A percentile compares a stretch with the other conserved stretches of the same genome.
Evolutionary conservation across 37 sponge, comb jelly and placozoan genomes (phyloP).

Genomic region (Tethya wilhelma): DNA sequence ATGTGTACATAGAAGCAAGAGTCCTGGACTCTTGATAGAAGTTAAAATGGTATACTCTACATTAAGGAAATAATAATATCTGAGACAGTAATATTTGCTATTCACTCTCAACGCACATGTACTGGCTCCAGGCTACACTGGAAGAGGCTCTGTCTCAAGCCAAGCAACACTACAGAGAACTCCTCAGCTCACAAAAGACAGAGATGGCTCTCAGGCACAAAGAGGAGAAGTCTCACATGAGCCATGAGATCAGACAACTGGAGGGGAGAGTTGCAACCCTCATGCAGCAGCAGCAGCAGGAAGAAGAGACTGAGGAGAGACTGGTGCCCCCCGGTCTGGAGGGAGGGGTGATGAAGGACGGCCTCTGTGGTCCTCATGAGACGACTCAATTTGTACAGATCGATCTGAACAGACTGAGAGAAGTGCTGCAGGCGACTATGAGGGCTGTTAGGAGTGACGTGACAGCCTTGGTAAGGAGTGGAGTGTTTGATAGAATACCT

Average conservation of each 20-base stretch:
- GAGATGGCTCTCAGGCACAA: background rate
- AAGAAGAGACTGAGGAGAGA: background rate
- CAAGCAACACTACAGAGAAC: background rate
- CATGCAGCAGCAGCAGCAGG: slow-evolving; percentile 8
- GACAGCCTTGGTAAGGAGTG: background rate
- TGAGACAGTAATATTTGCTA: too few relatives aligned
- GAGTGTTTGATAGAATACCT: too few relatives aligned
- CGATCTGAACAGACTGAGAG: background rate
- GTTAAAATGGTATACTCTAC: too few relatives aligned
- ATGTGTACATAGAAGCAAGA: too few relatives aligned
- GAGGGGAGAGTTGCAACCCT: background rate
- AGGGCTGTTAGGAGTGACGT: background rate
- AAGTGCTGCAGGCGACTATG: background rate
- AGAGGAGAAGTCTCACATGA: background rate
- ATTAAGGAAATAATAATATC: too few relatives aligned
- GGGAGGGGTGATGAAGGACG: background rate
- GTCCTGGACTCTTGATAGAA: too few relatives aligned
- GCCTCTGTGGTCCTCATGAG: background rate
- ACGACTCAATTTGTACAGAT: background rate
- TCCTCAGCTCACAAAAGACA: background rate
- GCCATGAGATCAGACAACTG: slow-evolving; percentile 4
- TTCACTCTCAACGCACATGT: too few relatives aligned
- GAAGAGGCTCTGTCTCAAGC: background rate
- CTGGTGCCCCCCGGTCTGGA: background rate
- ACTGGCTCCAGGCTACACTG: slow-evolving; percentile 1